phyloP scores from a whole-genome alignment of 2,888 invertebrate genomes.

The Eilema griseolum region DNA sequence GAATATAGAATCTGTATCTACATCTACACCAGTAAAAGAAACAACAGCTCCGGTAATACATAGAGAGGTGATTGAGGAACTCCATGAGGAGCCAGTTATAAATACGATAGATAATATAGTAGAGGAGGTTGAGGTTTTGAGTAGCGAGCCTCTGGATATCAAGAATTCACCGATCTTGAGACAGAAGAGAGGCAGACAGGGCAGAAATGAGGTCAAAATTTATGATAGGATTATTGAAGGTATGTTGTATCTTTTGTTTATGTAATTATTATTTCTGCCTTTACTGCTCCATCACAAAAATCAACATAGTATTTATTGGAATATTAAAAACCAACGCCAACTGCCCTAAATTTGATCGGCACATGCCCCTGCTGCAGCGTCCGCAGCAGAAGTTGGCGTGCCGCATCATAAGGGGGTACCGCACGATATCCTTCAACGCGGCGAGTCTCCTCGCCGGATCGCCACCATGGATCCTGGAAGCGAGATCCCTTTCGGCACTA shows the following conservation, averaged over 20 bases:
- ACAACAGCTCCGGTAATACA: constrained; percentile 57
- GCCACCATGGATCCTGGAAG: too few relatives aligned
- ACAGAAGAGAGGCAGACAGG: constrained; percentile 76
- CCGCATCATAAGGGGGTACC: too few relatives aligned
- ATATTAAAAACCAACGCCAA: too few relatives aligned
- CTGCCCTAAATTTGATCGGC: too few relatives aligned
- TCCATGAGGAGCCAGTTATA: constrained; percentile 35
- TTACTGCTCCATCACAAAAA: too few relatives aligned
- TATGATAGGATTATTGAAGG: constrained; percentile 85
- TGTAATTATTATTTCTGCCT: too few relatives aligned
- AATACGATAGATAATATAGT: constrained; percentile 52
- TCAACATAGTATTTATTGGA: too few relatives aligned
- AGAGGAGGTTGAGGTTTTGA: constrained; percentile 56
- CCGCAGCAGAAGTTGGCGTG: too few relatives aligned
- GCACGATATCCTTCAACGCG: too few relatives aligned
- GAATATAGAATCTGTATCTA: constrained; percentile 54
- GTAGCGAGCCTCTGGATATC: constrained; percentile 77
- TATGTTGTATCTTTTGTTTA: constrained; percentile 33
- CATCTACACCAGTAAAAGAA: constrained; percentile 52
- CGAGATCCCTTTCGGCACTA: too few relatives aligned
- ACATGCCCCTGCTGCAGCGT: too few relatives aligned
- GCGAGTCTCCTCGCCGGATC: too few relatives aligned
- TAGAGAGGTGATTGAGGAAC: constrained; percentile 37
- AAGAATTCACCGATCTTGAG: constrained; percentile 74
- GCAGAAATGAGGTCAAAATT: constrained; percentile 82